These are phyloP conservation scores for Paramacrobiotus metropolitanus DNA, from an alignment of 1,140 invertebrate genomes.

Conservation along the genomic window DNA sequence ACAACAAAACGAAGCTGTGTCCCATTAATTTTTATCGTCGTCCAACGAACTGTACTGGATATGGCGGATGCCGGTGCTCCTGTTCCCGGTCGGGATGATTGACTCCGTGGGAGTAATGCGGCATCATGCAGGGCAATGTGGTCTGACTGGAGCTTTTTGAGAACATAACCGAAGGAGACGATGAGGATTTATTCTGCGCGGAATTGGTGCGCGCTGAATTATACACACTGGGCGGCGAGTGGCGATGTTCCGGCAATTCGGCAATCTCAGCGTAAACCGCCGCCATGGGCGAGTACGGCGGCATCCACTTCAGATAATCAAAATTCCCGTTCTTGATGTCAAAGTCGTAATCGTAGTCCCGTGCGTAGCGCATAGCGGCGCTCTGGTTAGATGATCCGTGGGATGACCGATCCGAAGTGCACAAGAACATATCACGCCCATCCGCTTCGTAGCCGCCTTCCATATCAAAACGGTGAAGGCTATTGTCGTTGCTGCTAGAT, in stretches of 20 bases:
- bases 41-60: no score
- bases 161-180: background rate
- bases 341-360: no score
- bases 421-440: no score
- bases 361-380: no score
- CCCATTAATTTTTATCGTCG: no score
- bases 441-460: conserved; percentile 46
- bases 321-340: conserved; percentile 53
- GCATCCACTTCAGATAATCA: conserved; percentile 91
- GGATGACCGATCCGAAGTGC: no score
- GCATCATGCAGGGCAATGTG: background rate
- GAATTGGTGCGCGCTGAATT: background rate
- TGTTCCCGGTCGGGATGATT: no score
- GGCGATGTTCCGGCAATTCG: conserved; percentile 60
- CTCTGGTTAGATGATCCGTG: no score
- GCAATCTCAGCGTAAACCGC: conserved; percentile 94
- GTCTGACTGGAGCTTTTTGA: conserved; percentile 4
- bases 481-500: conserved; percentile 24
- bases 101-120: background rate
- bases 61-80: no score
- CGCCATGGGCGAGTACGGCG: conserved; percentile 66
- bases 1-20: no score
- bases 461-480: conserved; percentile 67
- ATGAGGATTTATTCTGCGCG: background rate
- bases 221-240: background rate